Evolutionary conservation across 2,113 vertebrate species (phyloP), one percentile per base, ranked within the genome.

Genomic region (Pomatorhinus ruficollis): DNA sequence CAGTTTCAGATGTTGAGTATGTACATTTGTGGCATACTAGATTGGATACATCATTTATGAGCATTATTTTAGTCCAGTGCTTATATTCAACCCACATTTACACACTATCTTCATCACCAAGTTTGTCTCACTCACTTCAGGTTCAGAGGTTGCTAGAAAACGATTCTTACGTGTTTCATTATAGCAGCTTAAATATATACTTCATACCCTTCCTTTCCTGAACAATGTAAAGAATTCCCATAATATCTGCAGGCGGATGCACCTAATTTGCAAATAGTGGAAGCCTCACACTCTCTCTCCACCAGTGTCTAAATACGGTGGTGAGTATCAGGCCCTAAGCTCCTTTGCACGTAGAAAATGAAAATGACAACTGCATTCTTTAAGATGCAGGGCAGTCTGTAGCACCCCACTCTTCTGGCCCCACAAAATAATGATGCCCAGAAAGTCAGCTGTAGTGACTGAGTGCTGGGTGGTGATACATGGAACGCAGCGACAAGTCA

Each of bases 161-260:
- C 87, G 95, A 72, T 61, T 88, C 69, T 76, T 64, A 91, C 0
- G 83, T 94, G 83, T 96, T 96, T 94, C 94, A 96, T 96, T 95
- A 89, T 19, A 65, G 12, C 50, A 65, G 37, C 47, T 70, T 66
- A 93, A 83, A 59, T 30, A 57, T 16, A n/a, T 35, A 23, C 42
- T 85, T 88, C 52, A 54, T 50, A 69, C 12, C 15, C 15, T 52
- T 93, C 68, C 17, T 80, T 30, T 83, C 24, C 66, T n/a, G 22
- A 89, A 54, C 15, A 80, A 57, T 25, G 10, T n/a, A 70, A 80
- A 74, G 63, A 83, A 87, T 91, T 93, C 42, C 17, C 47, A 91
- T 54, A 52, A 66, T 56, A 86, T 78, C 54, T 74, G 10, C 44
- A 72, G 76, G 24, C n/a, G 83, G 78, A 90, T 39, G 44, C 39